Evolutionary conservation across 2,888 invertebrate species (phyloP), one percentile per base, ranked within the genome.

Genomic region (Odontocolon sp.): DNA sequence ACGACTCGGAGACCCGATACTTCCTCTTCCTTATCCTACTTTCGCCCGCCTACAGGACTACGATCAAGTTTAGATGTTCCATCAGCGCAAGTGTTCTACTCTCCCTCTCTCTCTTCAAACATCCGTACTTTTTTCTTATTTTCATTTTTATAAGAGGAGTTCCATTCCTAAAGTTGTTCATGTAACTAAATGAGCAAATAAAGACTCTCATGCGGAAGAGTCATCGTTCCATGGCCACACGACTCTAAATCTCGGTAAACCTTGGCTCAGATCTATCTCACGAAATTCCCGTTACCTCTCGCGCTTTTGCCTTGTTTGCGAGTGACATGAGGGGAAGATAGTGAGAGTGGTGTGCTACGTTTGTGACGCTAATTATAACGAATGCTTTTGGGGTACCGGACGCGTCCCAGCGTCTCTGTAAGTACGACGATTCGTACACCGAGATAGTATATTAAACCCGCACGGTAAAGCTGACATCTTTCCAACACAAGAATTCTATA

Each of bases 301-400:
- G 33, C 33, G 33, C 31, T 54, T 31, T 61, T 23, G 63, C 31
- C 31, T 38, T 50, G 57, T 63, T 50, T 63, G 54, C 38, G 28
- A 38, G 54, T 57, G 74, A 54, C 67, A 61, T 45, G 67, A 31
- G 31, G 11, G 67, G 14, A 54, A 57, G 52, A 31, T 42, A 52
- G 31, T 11, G 18, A 31, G 56, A 69, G 63, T 57, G 54, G 47
- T 57, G 54, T 70, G 18, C 70, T 72, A 79, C 81, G 82, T 67
- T 67, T 77, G 74, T 80, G 84, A 82, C 83, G 82, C 81, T 85
- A 84, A 84, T 84, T 84, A 82, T 83, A 84, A 85, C 81, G 81
- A 85, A 84, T 85, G 82, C 74, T 79, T 80, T 80, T 68, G 82
- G 78, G 79, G 74, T 68, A 45, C 56, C 63, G 61, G 45, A 63